A percentile compares a stretch with the other conserved stretches of the same genome.
These are phyloP conservation scores for Drosophila putrida DNA, from an alignment of 2,888 invertebrate species.

Conservation along the genomic window DNA sequence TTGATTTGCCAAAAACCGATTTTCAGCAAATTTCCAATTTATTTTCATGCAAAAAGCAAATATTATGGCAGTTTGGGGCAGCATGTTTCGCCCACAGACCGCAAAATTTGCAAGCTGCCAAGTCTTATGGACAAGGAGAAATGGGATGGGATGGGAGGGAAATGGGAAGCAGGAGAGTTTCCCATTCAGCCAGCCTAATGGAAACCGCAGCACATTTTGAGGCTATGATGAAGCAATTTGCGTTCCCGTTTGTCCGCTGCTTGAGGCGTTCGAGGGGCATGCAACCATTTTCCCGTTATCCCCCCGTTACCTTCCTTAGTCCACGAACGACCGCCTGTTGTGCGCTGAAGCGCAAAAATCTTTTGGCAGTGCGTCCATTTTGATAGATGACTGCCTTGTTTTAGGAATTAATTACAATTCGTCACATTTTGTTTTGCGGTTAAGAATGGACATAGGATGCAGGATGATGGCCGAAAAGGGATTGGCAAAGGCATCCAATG, in stretches of 20 bases:
- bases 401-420: constrained; percentile 83
- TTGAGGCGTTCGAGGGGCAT: constrained; percentile 62
- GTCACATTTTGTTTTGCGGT: constrained; percentile 81
- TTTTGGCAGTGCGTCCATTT: constrained; percentile 69
- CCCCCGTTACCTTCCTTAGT: not conserved
- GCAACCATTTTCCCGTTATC: constrained; percentile 15
- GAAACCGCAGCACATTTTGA: constrained; percentile 78
- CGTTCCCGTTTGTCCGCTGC: constrained; percentile 65
- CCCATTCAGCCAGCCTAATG: constrained; percentile 58
- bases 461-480: not conserved
- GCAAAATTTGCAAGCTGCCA: constrained; percentile 77
- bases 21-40: constrained; percentile 72
- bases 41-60: constrained; percentile 73
- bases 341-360: constrained; percentile 76
- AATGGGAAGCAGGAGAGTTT: too few species aligned
- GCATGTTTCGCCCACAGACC: constrained; percentile 47
- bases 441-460: constrained; percentile 34
- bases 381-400: constrained; percentile 82
- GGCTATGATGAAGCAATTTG: constrained; percentile 80
- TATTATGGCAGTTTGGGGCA: constrained; percentile 64
- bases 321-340: constrained; percentile 46
- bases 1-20: constrained; percentile 64
- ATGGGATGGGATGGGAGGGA: constrained; percentile 7
- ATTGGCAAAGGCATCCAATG: constrained; percentile 13
- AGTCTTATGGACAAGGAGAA: constrained; percentile 25